Evolutionary conservation across 2,113 vertebrate genomes (phyloP).

Genomic region (Heloderma charlesbogerti): DNA sequence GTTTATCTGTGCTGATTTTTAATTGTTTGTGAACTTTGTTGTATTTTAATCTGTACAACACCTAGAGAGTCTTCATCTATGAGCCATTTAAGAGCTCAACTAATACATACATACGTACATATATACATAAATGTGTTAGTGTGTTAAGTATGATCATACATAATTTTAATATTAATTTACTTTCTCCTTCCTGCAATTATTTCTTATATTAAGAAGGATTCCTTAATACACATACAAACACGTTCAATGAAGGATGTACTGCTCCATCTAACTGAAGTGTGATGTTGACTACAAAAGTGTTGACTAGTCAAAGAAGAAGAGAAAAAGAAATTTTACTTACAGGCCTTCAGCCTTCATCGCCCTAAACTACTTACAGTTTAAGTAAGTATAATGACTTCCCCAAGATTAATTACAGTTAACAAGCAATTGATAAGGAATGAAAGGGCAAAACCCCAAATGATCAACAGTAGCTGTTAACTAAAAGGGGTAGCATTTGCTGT

Average conservation of each 20-base stretch:
- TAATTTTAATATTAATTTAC: too few species aligned
- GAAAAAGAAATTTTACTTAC: not conserved
- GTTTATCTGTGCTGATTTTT: too few species aligned
- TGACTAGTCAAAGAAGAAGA: not conserved
- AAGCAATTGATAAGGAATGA: slow-evolving; percentile 4
- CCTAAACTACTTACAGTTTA: slow-evolving; percentile 24
- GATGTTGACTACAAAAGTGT: not conserved
- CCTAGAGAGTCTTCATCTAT: too few species aligned
- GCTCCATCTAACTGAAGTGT: not conserved
- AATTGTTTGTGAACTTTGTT: too few species aligned
- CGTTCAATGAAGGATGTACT: not conserved
- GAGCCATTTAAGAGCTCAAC: too few species aligned
- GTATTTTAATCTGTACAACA: too few species aligned
- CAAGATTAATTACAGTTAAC: slow-evolving; percentile 39
- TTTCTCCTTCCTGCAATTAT: too few species aligned
- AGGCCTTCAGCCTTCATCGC: not conserved
- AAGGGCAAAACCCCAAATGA: slow-evolving; percentile 25
- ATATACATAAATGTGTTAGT: too few species aligned
- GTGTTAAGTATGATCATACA: too few species aligned
- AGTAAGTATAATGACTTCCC: too few species aligned
- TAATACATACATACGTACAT: too few species aligned
- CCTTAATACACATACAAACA: not conserved
- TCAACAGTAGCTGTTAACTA: slow-evolving; percentile 16
- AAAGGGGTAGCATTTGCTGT: slow-evolving; percentile 31
- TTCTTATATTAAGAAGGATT: not conserved